Base-by-base conservation (phyloP, 2,113 vertebrate genomes). In the Isichthys henryi region DNA sequence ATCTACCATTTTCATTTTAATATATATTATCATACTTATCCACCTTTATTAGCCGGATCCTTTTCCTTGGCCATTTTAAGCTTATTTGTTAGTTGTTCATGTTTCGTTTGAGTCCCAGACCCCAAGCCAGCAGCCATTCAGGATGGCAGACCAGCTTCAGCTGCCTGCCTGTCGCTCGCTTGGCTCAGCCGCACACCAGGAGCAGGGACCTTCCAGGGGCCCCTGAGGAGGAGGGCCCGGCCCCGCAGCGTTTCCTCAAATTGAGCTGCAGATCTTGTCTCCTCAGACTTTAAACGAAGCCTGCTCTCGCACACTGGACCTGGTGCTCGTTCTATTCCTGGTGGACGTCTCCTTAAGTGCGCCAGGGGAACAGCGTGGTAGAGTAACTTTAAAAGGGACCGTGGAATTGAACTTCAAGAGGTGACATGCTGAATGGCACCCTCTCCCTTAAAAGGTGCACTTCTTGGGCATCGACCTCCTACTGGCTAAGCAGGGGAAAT, bases 181-280 rank as follows among this genome's bases (percentile, higher is more conserved):
- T 39, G 31, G 35, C 17, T 80, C 13, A 15, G 35, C 35, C 74
- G 0, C 74, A 17, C 74, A 80, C 5, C 35, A 5, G 35, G 35
- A 80, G 35, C 35, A 3, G 74, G 74, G 74, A 43, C 74, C 15
- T 43, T 15, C 74, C 74, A 8, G 15, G 31, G 31, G 35, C 74
- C 31, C 74, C 74, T 39, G 74, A 31, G 62, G 62, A 4, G 15
- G 74, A 19, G 11, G 11, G 15, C 35, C 31, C 0, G 35, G 74
- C 74, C 74, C 74, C 74, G 10, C 13, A 19, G 17, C 10, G 15
- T 39, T 43, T 80, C 74, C 31, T 80, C 35, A 80, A 80, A 43
- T 80, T 80, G 74, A 80, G 74, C 74, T 80, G 74, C 74, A 80
- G 74, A 80, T 80, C 74, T 80, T 80, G 74, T 80, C 74, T 80